Evolutionary conservation across 2,888 invertebrate genomes (phyloP).

Genomic region (Cephus rjabovi): DNA sequence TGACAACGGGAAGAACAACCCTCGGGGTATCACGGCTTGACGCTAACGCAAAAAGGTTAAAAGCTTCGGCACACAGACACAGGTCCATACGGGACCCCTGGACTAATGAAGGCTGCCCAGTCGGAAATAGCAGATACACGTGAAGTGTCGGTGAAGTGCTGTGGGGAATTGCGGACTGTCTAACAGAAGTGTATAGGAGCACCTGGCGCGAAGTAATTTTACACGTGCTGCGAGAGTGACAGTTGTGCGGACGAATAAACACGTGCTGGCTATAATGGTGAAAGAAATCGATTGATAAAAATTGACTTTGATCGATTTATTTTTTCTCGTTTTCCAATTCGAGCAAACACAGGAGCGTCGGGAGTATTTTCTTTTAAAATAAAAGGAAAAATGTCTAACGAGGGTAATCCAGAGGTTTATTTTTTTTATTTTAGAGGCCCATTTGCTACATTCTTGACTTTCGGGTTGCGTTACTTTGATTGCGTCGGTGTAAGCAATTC

Average conservation of each 20-base stretch:
- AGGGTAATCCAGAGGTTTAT: neutral
- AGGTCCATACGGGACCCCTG: neutral
- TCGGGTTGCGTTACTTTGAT: neutral
- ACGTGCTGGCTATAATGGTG: neutral
- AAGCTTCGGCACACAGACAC: slow-evolving; percentile 8
- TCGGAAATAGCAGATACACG: neutral
- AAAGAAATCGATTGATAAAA: neutral
- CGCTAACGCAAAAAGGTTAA: slow-evolving; percentile 14
- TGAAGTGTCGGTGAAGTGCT: neutral
- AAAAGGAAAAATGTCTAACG: neutral
- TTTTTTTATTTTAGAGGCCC: neutral
- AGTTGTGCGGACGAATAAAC: neutral
- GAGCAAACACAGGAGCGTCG: neutral
- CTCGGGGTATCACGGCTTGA: slow-evolving; percentile 6
- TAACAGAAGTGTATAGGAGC: neutral
- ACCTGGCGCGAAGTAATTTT: neutral
- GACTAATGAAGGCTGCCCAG: neutral
- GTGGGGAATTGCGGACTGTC: neutral
- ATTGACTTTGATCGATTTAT: neutral
- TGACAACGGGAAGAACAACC: slow-evolving; percentile 6
- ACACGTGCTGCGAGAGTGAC: neutral
- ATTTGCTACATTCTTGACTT: neutral
- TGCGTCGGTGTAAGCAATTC: neutral
- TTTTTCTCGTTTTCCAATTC: neutral
- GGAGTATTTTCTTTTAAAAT: neutral